phyloP scores from a whole-genome alignment of 2,113 vertebrate genomes.

The Leucoraja erinaceus region DNA sequence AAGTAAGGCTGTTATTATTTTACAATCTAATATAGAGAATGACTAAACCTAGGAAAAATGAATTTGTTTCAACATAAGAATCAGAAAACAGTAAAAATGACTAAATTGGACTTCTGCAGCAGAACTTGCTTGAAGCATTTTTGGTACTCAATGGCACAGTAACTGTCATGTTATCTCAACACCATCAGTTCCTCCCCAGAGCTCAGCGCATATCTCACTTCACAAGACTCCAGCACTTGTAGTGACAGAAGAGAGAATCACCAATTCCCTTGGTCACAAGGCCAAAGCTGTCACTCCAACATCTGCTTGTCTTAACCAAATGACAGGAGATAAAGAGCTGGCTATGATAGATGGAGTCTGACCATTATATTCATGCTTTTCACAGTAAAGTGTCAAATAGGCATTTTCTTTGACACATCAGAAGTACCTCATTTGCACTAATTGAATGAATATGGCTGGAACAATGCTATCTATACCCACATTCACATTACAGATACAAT shows the following conservation, averaged over 20 bases:
- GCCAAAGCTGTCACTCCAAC: conserved; percentile 40
- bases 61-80: not conserved
- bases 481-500: not conserved
- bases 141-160: not conserved
- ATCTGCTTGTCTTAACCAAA: conserved; percentile 57
- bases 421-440: not conserved
- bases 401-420: not conserved
- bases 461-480: not conserved
- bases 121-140: not conserved
- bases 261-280: conserved; percentile 31
- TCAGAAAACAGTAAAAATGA: not conserved
- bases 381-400: not conserved
- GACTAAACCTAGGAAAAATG: not conserved
- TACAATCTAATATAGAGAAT: not conserved
- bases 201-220: conserved; percentile 29
- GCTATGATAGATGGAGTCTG: not conserved
- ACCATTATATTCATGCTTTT: not conserved
- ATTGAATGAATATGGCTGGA: not conserved
- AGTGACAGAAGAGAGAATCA: conserved; percentile 33
- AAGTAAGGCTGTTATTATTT: not conserved
- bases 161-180: not conserved
- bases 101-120: conserved; percentile 1
- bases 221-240: conserved; percentile 3
- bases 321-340: conserved; percentile 49
- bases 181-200: not conserved